These are phyloP conservation scores for Dynastes maya DNA, from an alignment of 2,888 invertebrate genomes.

Conservation along the genomic window DNA sequence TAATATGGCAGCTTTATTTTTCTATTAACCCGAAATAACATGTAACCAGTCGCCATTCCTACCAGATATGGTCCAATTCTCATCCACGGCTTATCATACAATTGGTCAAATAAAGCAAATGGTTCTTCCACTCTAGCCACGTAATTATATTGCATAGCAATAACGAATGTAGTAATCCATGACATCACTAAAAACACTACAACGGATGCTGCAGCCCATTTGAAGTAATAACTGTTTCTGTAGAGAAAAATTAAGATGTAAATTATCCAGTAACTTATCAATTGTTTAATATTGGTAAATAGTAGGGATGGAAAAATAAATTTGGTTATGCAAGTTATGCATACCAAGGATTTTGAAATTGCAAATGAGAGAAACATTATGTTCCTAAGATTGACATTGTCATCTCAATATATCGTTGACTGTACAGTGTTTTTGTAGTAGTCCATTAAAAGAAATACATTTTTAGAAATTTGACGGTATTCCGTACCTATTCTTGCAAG, in stretches of 20 bases:
- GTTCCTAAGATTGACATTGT: too few relatives aligned
- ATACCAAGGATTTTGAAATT: too few relatives aligned
- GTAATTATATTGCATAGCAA: constrained; percentile 84
- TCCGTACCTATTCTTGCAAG: too few relatives aligned
- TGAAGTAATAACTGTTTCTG: constrained; percentile 74
- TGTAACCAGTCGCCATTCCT: constrained; percentile 84
- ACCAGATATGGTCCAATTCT: constrained; percentile 86
- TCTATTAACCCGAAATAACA: constrained; percentile 79
- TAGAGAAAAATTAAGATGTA: constrained; percentile 50
- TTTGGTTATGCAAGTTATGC: too few relatives aligned
- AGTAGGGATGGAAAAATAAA: too few relatives aligned
- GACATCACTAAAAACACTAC: constrained; percentile 79
- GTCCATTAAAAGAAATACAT: too few relatives aligned
- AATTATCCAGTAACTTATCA: not conserved
- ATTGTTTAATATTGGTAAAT: too few relatives aligned
- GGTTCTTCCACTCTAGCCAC: constrained; percentile 84
- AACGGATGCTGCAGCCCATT: constrained; percentile 75
- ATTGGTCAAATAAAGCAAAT: constrained; percentile 86
- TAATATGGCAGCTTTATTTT: constrained; percentile 76
- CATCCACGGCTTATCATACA: constrained; percentile 90
- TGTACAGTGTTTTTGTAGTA: too few relatives aligned
- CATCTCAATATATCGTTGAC: too few relatives aligned
- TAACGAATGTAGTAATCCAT: constrained; percentile 83
- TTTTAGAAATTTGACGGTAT: too few relatives aligned
- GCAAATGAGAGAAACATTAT: too few relatives aligned